Evolutionary conservation across 2,888 invertebrate genomes (phyloP).

Genomic region (Odontothrips loti): DNA sequence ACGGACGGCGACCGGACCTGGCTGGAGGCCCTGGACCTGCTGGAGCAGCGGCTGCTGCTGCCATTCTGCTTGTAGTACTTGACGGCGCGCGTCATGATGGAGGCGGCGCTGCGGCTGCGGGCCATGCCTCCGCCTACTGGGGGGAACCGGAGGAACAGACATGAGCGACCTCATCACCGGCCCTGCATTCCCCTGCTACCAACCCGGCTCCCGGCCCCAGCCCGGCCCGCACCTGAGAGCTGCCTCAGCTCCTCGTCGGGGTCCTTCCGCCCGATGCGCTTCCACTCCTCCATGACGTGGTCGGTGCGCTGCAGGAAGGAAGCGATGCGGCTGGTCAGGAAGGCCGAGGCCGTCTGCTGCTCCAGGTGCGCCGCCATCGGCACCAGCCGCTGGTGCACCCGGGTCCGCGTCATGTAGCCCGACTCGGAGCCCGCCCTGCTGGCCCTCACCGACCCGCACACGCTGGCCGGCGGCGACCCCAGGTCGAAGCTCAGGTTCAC

Average conservation of each 20-base stretch:
- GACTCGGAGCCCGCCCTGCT: neutral
- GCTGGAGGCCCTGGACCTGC: constrained; percentile 44
- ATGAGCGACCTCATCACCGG: neutral
- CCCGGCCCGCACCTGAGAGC: constrained; percentile 35
- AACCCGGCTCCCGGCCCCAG: constrained; percentile 45
- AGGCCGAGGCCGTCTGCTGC: constrained; percentile 71
- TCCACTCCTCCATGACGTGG: constrained; percentile 86
- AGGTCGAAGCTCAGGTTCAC: constrained; percentile 76
- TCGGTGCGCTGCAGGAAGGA: constrained; percentile 78
- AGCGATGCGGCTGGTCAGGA: constrained; percentile 69
- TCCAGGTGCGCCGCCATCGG: constrained; percentile 73
- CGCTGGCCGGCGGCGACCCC: constrained; percentile 46
- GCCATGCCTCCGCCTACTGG: neutral
- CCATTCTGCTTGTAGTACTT: constrained; percentile 52
- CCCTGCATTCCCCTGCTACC: too few relatives aligned
- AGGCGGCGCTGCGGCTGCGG: constrained; percentile 62
- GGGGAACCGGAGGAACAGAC: neutral
- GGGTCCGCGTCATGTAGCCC: constrained; percentile 12
- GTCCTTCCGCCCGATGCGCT: constrained; percentile 55
- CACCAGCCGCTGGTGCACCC: constrained; percentile 62
- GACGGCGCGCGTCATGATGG: constrained; percentile 78
- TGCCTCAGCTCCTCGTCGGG: constrained; percentile 35
- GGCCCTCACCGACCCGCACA: neutral
- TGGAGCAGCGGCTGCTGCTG: constrained; percentile 3
- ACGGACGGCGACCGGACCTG: constrained; percentile 42